These are phyloP conservation scores for Branchellion lobata DNA, from an alignment of 2,888 invertebrate genomes.

Conservation along the genomic window DNA sequence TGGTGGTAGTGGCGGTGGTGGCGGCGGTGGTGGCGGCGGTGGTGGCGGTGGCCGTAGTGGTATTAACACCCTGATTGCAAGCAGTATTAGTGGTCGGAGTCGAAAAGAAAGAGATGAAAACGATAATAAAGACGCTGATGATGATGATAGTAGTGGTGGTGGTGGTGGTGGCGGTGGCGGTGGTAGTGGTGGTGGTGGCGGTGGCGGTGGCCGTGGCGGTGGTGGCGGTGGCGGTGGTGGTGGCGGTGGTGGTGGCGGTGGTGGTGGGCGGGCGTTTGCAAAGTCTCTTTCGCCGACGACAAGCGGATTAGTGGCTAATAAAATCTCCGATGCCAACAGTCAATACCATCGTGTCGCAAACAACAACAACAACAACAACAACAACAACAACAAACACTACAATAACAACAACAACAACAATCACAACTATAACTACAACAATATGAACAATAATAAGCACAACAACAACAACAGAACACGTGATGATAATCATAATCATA, in stretches of 20 bases:
- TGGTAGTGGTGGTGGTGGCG: background rate
- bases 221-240: conserved; percentile 1
- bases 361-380: background rate
- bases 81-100: background rate
- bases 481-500: background rate
- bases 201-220: background rate
- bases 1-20: background rate
- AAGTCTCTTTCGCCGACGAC: conserved; percentile 2
- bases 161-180: background rate
- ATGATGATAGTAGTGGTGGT: background rate
- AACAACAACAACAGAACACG: background rate
- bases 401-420: background rate
- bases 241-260: no score
- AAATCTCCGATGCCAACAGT: background rate
- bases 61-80: no score
- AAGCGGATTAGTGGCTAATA: background rate
- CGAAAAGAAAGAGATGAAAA: background rate
- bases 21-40: background rate
- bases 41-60: background rate
- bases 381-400: no score
- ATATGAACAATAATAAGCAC: background rate
- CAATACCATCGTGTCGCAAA: background rate
- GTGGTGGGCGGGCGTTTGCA: conserved; percentile 1
- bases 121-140: background rate
- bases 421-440: background rate